Evolutionary conservation across 2,888 invertebrate genomes (phyloP).

Genomic region (Leucania comma): DNA sequence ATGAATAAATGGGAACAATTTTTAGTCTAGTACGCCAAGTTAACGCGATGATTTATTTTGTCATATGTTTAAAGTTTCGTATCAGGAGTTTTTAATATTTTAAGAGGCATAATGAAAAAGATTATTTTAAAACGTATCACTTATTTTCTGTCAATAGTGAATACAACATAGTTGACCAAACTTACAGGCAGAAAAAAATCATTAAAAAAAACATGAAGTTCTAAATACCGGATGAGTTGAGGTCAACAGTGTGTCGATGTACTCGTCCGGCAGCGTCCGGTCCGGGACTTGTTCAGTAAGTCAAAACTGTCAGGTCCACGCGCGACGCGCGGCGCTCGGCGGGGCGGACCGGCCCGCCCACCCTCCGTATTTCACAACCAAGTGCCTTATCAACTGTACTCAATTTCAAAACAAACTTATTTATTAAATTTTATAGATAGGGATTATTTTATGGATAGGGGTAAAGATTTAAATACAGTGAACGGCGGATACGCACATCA

Average conservation of each 20-base stretch:
- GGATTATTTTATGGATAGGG: conserved; percentile 8
- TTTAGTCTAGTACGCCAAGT: conserved; percentile 78
- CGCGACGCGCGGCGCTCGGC: conserved; percentile 59
- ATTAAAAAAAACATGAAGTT: neutral
- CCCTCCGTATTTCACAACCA: conserved; percentile 52
- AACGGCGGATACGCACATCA: neutral
- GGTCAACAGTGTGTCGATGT: conserved; percentile 67
- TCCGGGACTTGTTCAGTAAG: conserved; percentile 68
- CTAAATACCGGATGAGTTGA: conserved; percentile 46
- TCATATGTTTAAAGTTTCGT: conserved; percentile 64
- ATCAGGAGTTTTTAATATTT: conserved; percentile 54
- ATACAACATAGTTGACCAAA: neutral
- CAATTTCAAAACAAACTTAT: conserved; percentile 37
- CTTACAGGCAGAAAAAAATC: neutral
- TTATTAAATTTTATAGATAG: conserved; percentile 27
- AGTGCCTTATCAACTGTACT: conserved; percentile 49
- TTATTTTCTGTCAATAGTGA: neutral
- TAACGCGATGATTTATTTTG: conserved; percentile 68
- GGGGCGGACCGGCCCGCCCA: conserved; percentile 52
- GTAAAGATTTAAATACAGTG: neutral
- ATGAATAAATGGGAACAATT: conserved; percentile 81
- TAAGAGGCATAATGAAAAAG: conserved; percentile 19
- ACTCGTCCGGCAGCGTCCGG: conserved; percentile 43
- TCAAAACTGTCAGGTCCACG: conserved; percentile 79
- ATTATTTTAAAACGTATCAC: too few relatives aligned